Percentiles rank a stretch among this genome's conserved stretches.
Evolutionary conservation across 2,888 invertebrate species (phyloP).

Genomic region (Scaptomyza cyrtandrae): DNA sequence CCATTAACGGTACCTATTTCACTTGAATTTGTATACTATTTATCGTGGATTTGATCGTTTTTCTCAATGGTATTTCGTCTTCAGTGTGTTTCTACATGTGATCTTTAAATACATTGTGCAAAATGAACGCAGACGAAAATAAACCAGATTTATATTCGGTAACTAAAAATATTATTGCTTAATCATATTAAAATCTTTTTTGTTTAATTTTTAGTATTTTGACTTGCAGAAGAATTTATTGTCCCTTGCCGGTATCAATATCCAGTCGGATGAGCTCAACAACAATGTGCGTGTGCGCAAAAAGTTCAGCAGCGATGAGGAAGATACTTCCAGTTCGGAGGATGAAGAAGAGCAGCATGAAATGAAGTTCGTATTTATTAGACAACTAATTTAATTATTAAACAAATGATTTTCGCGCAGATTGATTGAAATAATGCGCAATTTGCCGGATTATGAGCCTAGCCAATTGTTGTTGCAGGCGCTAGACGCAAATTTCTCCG

Average conservation of each 20-base stretch:
- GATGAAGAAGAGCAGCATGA: constrained; percentile 15
- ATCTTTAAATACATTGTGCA: not conserved
- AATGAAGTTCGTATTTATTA: constrained; percentile 17
- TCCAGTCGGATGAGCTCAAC: not conserved
- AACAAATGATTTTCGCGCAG: constrained; percentile 3
- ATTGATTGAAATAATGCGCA: constrained; percentile 20
- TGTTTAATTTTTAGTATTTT: not conserved
- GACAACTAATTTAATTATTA: not conserved
- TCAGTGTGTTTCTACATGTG: constrained; percentile 4
- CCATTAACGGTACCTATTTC: constrained; percentile 37
- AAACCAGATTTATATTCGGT: not conserved
- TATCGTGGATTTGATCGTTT: not conserved
- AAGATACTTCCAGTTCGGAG: not conserved
- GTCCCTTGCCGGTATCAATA: not conserved
- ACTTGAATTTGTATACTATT: constrained; percentile 3
- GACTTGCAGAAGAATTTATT: constrained; percentile 23
- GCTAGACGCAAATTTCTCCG: constrained; percentile 30
- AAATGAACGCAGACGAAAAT: not conserved
- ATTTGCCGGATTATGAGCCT: constrained; percentile 38
- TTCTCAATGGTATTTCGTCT: not conserved
- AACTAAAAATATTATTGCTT: not conserved
- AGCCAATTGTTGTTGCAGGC: constrained; percentile 39
- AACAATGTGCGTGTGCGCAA: not conserved
- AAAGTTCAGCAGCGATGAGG: constrained; percentile 9
- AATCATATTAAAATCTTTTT: no score